Evolutionary conservation across 2,797 vertebrate genomes (phyloP).

Genomic region (Enteromius treurensis): DNA sequence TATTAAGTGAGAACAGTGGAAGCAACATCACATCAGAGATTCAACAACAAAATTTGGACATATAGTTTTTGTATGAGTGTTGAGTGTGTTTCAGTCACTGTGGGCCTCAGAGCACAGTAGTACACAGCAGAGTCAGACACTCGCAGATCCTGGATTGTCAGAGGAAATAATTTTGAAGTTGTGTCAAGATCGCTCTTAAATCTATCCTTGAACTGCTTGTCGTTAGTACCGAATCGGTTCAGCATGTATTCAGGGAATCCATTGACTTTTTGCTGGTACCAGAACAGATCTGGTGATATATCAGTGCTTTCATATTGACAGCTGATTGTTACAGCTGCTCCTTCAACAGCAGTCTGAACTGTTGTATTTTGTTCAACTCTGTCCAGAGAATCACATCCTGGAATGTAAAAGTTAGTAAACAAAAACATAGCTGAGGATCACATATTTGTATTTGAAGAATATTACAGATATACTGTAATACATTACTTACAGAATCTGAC

Average conservation of each 20-base stretch:
- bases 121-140: constrained; percentile 32
- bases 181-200: constrained; percentile 28
- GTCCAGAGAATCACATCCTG: constrained; percentile 7
- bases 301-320: not conserved
- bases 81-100: not conserved
- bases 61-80: not conserved
- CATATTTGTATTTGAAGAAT: not conserved
- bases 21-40: not conserved
- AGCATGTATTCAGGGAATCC: not conserved
- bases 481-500: not conserved
- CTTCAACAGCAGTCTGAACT: not conserved
- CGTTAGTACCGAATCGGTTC: rapidly evolving
- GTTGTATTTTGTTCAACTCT: not conserved
- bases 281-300: rapidly evolving
- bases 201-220: not conserved
- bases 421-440: not conserved
- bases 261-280: not conserved
- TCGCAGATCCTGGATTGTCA: constrained; percentile 23
- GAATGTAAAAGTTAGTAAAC: not conserved
- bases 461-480: not conserved
- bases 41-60: not conserved
- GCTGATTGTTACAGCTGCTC: not conserved
- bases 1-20: not conserved
- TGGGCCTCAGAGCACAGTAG: constrained; percentile 12
- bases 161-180: constrained; percentile 29